Conservation (phyloP, 2,888 invertebrate genomes). For the Himalopsyche kuldschensis region DNA sequence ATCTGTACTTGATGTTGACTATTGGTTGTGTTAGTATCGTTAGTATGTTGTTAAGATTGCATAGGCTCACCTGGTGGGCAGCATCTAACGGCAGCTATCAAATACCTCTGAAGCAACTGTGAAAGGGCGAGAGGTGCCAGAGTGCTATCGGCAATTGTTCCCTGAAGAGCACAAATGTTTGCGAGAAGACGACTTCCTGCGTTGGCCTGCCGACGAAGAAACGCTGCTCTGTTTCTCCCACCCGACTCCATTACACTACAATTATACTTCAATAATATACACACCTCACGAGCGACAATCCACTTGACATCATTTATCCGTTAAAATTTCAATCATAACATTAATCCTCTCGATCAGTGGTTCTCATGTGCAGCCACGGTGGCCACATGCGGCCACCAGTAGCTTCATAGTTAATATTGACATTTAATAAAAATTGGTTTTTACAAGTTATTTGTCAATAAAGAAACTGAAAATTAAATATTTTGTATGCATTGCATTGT, state of each 20-base stretch:
- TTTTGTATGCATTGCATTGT: too few species aligned
- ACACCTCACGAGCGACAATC: background rate
- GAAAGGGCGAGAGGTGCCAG: slow-evolving; percentile 49
- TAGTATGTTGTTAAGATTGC: background rate
- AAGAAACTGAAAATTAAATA: too few species aligned
- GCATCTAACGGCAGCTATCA: slow-evolving; percentile 32
- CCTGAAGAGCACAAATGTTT: slow-evolving; percentile 43
- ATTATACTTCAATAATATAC: background rate
- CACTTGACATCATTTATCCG: too few species aligned
- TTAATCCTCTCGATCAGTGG: too few species aligned
- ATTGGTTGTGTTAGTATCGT: background rate
- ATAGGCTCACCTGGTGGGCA: slow-evolving; percentile 31
- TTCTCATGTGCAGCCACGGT: too few species aligned
- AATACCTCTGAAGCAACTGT: slow-evolving; percentile 40
- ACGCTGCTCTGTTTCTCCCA: slow-evolving; percentile 45
- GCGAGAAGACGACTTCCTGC: slow-evolving; percentile 51
- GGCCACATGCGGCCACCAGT: too few species aligned
- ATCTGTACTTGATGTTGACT: background rate
- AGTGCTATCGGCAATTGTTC: slow-evolving; percentile 50
- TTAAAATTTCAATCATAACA: background rate
- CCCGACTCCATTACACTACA: slow-evolving; percentile 47
- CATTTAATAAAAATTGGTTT: too few species aligned
- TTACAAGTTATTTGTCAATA: too few species aligned
- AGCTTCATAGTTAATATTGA: too few species aligned
- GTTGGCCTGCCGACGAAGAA: slow-evolving; percentile 56